Evolutionary conservation across 1,140 invertebrate genomes (phyloP).

Genomic region (Macrobrachium rosenbergii): DNA sequence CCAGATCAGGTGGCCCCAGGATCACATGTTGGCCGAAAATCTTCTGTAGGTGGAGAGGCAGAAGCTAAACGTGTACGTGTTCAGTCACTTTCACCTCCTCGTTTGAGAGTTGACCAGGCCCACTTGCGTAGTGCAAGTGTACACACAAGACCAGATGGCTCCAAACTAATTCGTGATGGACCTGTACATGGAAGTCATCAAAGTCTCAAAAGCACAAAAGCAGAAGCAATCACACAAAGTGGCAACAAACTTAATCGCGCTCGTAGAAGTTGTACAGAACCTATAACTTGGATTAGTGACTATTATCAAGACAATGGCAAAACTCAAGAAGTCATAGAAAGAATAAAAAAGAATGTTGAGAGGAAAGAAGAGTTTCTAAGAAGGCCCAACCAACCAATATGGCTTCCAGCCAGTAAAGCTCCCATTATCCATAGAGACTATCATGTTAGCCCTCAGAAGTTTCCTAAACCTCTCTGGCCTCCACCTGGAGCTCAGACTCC

Average conservation of each 20-base stretch:
- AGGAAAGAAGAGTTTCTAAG: constrained; percentile 89
- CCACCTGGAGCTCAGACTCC: constrained; percentile 70
- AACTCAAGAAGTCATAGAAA: constrained; percentile 67
- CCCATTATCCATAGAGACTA: constrained; percentile 78
- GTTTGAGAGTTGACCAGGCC: constrained; percentile 46
- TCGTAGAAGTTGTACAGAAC: constrained; percentile 50
- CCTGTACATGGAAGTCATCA: constrained; percentile 28
- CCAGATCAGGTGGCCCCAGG: constrained; percentile 10
- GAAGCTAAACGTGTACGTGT: constrained; percentile 46
- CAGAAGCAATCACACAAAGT: constrained; percentile 24
- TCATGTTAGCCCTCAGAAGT: constrained; percentile 82
- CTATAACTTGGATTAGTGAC: constrained; percentile 25
- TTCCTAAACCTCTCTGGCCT: constrained; percentile 81
- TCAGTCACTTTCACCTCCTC: constrained; percentile 51
- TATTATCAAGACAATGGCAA: constrained; percentile 42
- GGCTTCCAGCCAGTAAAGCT: constrained; percentile 68
- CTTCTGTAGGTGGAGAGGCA: constrained; percentile 32
- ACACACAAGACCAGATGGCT: constrained; percentile 33
- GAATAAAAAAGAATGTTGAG: constrained; percentile 84
- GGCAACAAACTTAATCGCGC: constrained; percentile 33
- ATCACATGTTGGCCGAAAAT: constrained; percentile 34
- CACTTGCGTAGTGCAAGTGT: constrained; percentile 41
- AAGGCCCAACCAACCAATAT: constrained; percentile 79
- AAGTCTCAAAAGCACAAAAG: constrained; percentile 47
- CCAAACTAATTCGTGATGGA: background rate